Evolutionary conservation across 2,113 vertebrate genomes (phyloP).

Genomic region (Nothoprocta pentlandii): DNA sequence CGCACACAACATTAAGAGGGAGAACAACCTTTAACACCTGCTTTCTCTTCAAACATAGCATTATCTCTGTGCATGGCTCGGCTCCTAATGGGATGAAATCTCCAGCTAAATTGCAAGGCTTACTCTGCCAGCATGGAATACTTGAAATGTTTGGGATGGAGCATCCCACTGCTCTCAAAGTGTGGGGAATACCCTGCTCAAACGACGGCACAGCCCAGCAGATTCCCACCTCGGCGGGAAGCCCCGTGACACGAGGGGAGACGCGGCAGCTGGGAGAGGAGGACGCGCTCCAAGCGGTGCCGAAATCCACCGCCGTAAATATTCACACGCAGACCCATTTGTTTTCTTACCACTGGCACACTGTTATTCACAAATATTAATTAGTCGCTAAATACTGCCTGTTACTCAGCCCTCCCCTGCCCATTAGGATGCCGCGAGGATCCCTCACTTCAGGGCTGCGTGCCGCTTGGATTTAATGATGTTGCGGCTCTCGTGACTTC

Average conservation of each 20-base stretch:
- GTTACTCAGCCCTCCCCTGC: slow-evolving; percentile 10
- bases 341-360: slow-evolving; percentile 54
- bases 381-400: slow-evolving; percentile 55
- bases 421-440: background rate
- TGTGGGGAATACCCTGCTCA: background rate
- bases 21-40: slow-evolving; percentile 73
- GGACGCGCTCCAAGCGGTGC: background rate
- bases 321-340: slow-evolving; percentile 41
- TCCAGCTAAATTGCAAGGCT: slow-evolving; percentile 27
- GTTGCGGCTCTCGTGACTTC: background rate
- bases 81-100: slow-evolving; percentile 58
- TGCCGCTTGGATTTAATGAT: slow-evolving; percentile 42
- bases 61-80: slow-evolving; percentile 48
- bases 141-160: background rate
- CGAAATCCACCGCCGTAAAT: slow-evolving; percentile 49
- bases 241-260: background rate
- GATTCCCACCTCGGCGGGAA: background rate
- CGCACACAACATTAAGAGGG: slow-evolving; percentile 22
- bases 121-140: slow-evolving; percentile 1
- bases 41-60: slow-evolving; percentile 68
- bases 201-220: accelerated
- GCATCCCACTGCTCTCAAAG: background rate
- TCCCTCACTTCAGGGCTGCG: background rate
- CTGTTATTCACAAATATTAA: slow-evolving; percentile 65
- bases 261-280: slow-evolving; percentile 1